Base-by-base conservation (phyloP, 1,140 invertebrate genomes). In the Meteorus sp. region DNA sequence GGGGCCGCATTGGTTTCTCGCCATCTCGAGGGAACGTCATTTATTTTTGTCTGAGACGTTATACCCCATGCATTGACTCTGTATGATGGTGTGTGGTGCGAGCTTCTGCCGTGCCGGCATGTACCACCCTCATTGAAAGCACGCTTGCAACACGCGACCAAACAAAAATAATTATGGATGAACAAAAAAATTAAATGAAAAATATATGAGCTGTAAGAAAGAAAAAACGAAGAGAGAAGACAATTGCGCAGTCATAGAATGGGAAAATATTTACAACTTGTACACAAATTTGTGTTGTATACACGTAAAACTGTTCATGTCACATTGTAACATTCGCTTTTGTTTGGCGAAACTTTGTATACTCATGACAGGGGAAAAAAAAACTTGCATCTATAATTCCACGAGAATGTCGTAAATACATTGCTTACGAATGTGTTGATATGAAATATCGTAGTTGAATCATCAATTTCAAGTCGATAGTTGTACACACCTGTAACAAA, bases 31-130 rank as follows among this genome's bases (percentile, higher is more conserved):
- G 56, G 47, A 48, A 15, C 45, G 15, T 56, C 20, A 56, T 56
- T 61, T 61, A 61, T 61, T 61, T 61, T 56, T 56, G 53, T 61
- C 53, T 61, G 41, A 54, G 35, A 19, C 48, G 17, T 60, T 37
- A 35, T 55, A 61, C 59, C 59, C 59, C 59, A 61, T 56, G 59
- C 25, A 25, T 61, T 17, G 58, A 25, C 20, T 6, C 51, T n/a
- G 53, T 29, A 22, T 17, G 52, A 20, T 20, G n/a, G 31, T n/a
- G 53, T 29, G 22, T 17, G 52, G 22, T 20, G n/a, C 33, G 11
- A 23, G n/a, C 19, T 23, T 48, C 31, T 25, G 13, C 20, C 43
- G 45, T 54, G 33, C 52, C 25, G 29, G 19, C 52, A 41, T 41
- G 45, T 60, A 47, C 44, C 44, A 47, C 53, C 43, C 59, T 48